Evolutionary conservation across 1,140 invertebrate genomes (phyloP).

Genomic region (Zaprionus ghesquierei): DNA sequence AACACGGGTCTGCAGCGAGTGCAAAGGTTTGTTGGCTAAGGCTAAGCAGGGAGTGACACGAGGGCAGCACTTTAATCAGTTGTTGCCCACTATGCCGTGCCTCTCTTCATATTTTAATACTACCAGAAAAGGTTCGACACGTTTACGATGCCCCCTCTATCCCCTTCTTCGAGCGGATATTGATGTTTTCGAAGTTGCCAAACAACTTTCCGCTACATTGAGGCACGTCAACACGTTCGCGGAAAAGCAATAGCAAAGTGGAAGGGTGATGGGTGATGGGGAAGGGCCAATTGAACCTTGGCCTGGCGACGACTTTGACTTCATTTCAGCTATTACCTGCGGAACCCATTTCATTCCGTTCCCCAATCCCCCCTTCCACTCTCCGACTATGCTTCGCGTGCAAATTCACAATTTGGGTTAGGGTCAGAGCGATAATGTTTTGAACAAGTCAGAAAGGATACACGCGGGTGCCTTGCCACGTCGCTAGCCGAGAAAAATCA

Average conservation of each 20-base stretch:
- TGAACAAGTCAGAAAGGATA: conserved; percentile 69
- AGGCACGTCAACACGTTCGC: conserved; percentile 37
- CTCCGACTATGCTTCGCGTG: conserved; percentile 58
- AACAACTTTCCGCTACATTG: conserved; percentile 52
- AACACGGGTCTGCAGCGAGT: not conserved
- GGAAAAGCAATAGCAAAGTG: conserved; percentile 17
- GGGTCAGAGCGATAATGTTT: conserved; percentile 79
- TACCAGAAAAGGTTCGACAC: not conserved
- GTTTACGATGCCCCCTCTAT: not conserved
- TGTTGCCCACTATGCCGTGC: not conserved
- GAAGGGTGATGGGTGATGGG: not conserved
- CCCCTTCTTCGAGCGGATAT: conserved; percentile 22
- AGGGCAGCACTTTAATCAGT: not conserved
- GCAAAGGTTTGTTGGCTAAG: not conserved
- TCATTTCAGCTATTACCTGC: conserved; percentile 44
- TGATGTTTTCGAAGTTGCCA: conserved; percentile 56
- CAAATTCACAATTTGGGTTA: conserved; percentile 76
- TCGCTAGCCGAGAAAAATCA: conserved; percentile 12
- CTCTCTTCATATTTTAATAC: not conserved
- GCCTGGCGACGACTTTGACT: conserved; percentile 67
- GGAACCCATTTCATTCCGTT: not conserved
- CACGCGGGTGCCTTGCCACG: conserved; percentile 36
- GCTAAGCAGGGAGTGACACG: not conserved
- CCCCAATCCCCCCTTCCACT: not conserved
- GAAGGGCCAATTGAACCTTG: conserved; percentile 49